phyloP scores from a whole-genome alignment of 2,888 invertebrate species.

The Tenthredo distinguenda region DNA sequence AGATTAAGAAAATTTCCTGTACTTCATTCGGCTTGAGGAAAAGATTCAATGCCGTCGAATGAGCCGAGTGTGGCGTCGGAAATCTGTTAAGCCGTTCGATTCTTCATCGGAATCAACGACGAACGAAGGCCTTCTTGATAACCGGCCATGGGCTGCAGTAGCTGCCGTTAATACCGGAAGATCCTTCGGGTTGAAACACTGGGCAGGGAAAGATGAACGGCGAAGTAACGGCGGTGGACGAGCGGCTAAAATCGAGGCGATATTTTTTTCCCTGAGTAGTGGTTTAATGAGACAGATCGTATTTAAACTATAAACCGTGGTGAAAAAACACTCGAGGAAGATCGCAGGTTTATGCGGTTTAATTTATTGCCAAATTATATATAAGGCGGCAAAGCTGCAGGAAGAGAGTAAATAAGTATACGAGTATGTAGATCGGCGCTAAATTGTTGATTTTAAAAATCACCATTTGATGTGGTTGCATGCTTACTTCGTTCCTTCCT shows the following conservation, averaged over 20 bases:
- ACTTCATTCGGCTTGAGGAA: background rate
- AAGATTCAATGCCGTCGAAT: slow-evolving; percentile 65
- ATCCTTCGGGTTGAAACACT: slow-evolving; percentile 61
- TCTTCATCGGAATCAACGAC: slow-evolving; percentile 64
- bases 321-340: background rate
- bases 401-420: background rate
- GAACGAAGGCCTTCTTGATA: slow-evolving; percentile 64
- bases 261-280: background rate
- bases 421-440: background rate
- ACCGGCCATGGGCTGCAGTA: slow-evolving; percentile 60
- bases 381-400: background rate
- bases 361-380: background rate
- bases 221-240: slow-evolving; percentile 69
- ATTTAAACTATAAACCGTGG: background rate
- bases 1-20: background rate
- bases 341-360: background rate
- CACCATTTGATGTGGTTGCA: background rate
- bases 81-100: slow-evolving; percentile 58
- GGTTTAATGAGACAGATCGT: background rate
- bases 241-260: slow-evolving; percentile 62
- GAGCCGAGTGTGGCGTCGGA: slow-evolving; percentile 69
- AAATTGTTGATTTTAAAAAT: background rate
- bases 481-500: too few relatives aligned
- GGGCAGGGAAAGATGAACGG: slow-evolving; percentile 71
- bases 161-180: slow-evolving; percentile 58